Evolutionary conservation across 30 jellyfish, hydroid and myxozoan genomes (phyloP).

Genomic region (Chrysaora quinquecirrha): DNA sequence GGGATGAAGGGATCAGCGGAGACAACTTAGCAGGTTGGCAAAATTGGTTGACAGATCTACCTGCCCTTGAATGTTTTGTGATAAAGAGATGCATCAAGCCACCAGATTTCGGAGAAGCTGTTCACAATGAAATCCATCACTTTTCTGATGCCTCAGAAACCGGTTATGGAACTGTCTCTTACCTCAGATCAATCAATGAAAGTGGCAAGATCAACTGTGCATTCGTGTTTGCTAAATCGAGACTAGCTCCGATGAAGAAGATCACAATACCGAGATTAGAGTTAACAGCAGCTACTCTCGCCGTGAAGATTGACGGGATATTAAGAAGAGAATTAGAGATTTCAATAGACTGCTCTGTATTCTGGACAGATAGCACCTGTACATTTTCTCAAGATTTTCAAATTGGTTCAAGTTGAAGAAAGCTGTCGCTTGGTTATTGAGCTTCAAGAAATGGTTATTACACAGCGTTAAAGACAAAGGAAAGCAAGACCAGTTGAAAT

Average conservation of each 20-base stretch:
- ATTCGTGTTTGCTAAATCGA: constrained; percentile 39
- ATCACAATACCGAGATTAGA: constrained; percentile 62
- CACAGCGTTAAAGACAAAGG: too few relatives aligned
- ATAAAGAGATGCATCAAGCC: constrained; percentile 24
- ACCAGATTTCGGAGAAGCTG: constrained; percentile 14
- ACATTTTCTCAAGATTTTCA: neutral
- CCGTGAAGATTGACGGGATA: constrained; percentile 43
- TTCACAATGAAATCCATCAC: constrained; percentile 33
- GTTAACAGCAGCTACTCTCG: constrained; percentile 62
- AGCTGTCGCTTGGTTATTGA: neutral
- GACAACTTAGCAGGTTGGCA: constrained; percentile 8
- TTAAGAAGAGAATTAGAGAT: constrained; percentile 48
- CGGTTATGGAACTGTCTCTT: constrained; percentile 60
- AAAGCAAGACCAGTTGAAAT: too few relatives aligned
- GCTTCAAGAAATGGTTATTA: neutral
- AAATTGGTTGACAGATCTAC: constrained; percentile 35
- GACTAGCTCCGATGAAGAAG: constrained; percentile 64
- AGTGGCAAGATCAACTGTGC: constrained; percentile 46
- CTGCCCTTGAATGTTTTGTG: constrained; percentile 11
- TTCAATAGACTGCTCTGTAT: constrained; percentile 1
- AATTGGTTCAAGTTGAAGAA: neutral
- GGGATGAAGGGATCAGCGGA: constrained; percentile 41
- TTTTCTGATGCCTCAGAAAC: constrained; percentile 52
- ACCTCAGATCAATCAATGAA: constrained; percentile 33
- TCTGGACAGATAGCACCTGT: constrained; percentile 66